Base-by-base conservation (phyloP, 2,113 vertebrate genomes). In the Cephalopholis sonnerati region DNA sequence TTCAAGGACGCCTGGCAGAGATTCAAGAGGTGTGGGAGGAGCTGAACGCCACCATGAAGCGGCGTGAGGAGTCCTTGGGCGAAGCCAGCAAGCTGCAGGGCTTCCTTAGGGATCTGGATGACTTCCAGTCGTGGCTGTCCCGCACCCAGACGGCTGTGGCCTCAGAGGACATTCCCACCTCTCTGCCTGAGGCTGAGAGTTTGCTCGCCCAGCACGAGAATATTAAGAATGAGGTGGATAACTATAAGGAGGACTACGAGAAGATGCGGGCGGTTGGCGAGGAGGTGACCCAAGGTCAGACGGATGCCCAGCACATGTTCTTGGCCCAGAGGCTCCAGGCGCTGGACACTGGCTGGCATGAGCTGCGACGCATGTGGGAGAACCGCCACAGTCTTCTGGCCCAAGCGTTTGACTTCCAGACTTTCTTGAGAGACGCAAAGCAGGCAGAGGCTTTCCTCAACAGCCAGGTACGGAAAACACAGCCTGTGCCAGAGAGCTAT, bases 291-390 rank as follows among this genome's bases (percentile, higher is more conserved):
- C 95, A 86, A 20, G 98, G 96, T 55, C 97, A 98, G 89, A 96
- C 96, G 0, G 98, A 99, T 63, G 91, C 96, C 51, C 98, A 98
- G 91, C 85, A 97, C 89, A 95, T 97, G 94, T 96, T 97, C 89
- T 92, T 99, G 61, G 96, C 95, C 1, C 98, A 97, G 94, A 95
- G 98, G 29, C 95, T 99, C 20, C 96, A 99, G 68, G 96, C 97
- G 0, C 90, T 99, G 77, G 97, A 98, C 62, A 97, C 96, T 0
- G 98, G 97, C 74, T 99, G 98, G 98, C 96, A 97, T 3, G 97
- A 99, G 88, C 92, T 99, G 87, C 96, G 96, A 20, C 93, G 96
- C 72, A 97, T 97, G 97, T 99, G 98, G 98, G 97, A 99, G 92
- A 97, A 96, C 91, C 95, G 97, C 10, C 98, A 97, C 82, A 96